A percentile compares a stretch with the other conserved stretches of the same genome.
Evolutionary conservation across 2,797 vertebrate genomes (phyloP).

Genomic region (Sandelia bainsii): DNA sequence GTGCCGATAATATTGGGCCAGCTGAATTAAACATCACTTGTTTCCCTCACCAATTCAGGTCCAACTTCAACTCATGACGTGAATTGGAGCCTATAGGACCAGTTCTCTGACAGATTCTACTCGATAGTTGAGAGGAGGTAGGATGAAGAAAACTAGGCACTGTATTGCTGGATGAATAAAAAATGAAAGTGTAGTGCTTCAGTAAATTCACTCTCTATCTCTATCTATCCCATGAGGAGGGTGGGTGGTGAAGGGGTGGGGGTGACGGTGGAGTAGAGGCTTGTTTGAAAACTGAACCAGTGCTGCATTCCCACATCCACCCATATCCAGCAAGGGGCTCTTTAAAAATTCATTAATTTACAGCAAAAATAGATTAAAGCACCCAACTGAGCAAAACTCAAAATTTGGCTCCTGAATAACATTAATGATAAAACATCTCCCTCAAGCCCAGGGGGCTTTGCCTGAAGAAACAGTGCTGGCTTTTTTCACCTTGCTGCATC

Average conservation of each 20-base stretch:
- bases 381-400: conserved; percentile 87
- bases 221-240: conserved; percentile 75
- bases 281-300: conserved; percentile 80
- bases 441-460: conserved; percentile 69
- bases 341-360: conserved; percentile 92
- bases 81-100: conserved; percentile 49
- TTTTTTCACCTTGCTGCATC: conserved; percentile 80
- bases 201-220: conserved; percentile 76
- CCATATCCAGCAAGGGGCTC: conserved; percentile 81
- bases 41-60: conserved; percentile 56
- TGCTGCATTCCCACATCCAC: conserved; percentile 82
- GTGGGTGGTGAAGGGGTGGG: conserved; percentile 54
- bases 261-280: conserved; percentile 57
- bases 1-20: conserved; percentile 38
- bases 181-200: conserved; percentile 84
- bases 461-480: conserved; percentile 73
- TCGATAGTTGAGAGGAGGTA: conserved; percentile 63
- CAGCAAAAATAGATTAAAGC: conserved; percentile 89
- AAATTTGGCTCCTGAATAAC: conserved; percentile 87
- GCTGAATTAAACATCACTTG: conserved; percentile 68
- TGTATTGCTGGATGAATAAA: conserved; percentile 83
- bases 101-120: conserved; percentile 65
- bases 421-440: conserved; percentile 87
- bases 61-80: conserved; percentile 42
- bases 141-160: conserved; percentile 69